phyloP scores from a whole-genome alignment of 2,113 vertebrate genomes.

The Blennius ocellaris region DNA sequence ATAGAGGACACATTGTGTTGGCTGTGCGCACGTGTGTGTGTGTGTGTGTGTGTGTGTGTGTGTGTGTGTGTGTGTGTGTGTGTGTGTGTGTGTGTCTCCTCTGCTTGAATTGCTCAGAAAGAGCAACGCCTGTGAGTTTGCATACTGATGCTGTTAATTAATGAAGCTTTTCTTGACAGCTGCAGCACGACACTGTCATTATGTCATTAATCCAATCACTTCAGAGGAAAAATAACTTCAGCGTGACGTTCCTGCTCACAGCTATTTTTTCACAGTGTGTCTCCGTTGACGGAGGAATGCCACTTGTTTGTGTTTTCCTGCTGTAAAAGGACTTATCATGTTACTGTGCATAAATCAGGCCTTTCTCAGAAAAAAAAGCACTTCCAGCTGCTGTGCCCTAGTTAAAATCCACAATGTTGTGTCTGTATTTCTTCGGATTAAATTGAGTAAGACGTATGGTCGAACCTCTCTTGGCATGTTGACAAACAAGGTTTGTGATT shows the following conservation, averaged over 20 bases:
- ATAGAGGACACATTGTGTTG: constrained; percentile 83
- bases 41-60: constrained; percentile 16
- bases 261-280: constrained; percentile 30
- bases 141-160: constrained; percentile 79
- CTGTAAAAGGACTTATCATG: too few relatives aligned
- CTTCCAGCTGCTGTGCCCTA: too few relatives aligned
- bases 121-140: constrained; percentile 72
- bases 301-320: neutral
- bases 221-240: constrained; percentile 57
- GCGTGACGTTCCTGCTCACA: constrained; percentile 28
- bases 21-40: constrained; percentile 50
- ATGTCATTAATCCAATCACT: constrained; percentile 75
- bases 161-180: constrained; percentile 71
- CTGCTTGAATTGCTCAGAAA: constrained; percentile 42
- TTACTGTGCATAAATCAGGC: too few relatives aligned
- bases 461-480: neutral
- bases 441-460: neutral
- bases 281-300: neutral
- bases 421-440: too few relatives aligned
- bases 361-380: too few relatives aligned
- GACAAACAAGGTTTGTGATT: neutral
- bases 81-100: constrained; percentile 55
- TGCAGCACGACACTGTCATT: constrained; percentile 69
- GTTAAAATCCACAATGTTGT: too few relatives aligned
- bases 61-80: constrained; percentile 62